Base-by-base conservation (phyloP, 2,797 vertebrate species). In the Todus mexicanus region DNA sequence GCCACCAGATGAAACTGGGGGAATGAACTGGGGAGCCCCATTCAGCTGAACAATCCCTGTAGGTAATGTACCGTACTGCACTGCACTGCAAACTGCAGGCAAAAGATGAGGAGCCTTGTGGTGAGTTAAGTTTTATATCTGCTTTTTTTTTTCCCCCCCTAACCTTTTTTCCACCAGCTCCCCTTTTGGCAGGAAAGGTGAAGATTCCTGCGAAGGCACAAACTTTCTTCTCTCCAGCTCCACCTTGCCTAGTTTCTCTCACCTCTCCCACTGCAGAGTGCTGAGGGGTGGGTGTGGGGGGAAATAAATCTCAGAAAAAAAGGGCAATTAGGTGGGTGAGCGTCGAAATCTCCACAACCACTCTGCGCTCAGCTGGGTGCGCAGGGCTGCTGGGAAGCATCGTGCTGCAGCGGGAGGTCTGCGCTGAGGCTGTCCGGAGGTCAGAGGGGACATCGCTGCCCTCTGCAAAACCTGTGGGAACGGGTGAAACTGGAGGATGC, bases 401-500 rank as follows among this genome's bases (percentile, higher is more conserved):
- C 4, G 4, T 12, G 9, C 26, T 51, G 37, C 12, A 27, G 53
- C 2, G 0, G 75, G 15, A 56, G 70, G 11, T 69, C 57, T 27
- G 38, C 31, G 37, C 35, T 0, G 2, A 60, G 37, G 37, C 37
- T 51, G 40, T 54, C 61, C 0, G 0, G 19, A 91, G 66, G 85
- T 87, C 84, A 82, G 73, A 88, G 47, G 87, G 85, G 59, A 81
- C 78, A 78, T 59, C 35, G 2, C 75, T 78, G 59, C 63, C 73
- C 81, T 76, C 84, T 77, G 63, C 78, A 75, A 89, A 92, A 92
- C 76, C 78, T 81, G 70, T 89, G 76, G 76, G 87, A 93, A 88
- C 0, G 2, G 40, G 59, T 70, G 73, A 84, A 85, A 66, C 59
- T 48, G 47, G 59, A 89, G 66, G 90, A 84, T 43, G 73, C 0